Evolutionary conservation across 2,797 vertebrate genomes (phyloP).

Genomic region (Morelia viridis): DNA sequence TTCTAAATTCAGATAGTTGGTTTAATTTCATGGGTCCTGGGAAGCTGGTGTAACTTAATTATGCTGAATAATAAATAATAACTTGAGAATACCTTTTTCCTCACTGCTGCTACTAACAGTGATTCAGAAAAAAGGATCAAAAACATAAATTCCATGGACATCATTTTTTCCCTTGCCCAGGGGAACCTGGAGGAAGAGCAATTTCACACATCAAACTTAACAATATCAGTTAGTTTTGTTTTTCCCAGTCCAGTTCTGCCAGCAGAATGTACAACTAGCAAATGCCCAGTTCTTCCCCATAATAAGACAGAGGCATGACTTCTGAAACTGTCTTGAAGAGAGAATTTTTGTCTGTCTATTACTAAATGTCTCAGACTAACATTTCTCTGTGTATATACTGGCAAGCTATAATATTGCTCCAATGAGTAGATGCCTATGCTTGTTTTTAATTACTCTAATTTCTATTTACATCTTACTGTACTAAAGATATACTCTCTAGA

Average conservation of each 20-base stretch:
- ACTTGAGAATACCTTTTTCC: background rate
- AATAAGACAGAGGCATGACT: background rate
- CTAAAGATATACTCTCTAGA: background rate
- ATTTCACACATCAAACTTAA: background rate
- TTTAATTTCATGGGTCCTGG: constrained; percentile 4
- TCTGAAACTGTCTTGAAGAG: background rate
- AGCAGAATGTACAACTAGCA: background rate
- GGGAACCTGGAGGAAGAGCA: background rate
- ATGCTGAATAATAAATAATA: constrained; percentile 5
- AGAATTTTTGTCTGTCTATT: background rate
- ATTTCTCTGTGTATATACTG: background rate
- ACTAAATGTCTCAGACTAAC: background rate
- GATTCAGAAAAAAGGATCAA: background rate
- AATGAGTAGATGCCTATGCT: background rate
- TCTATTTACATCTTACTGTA: background rate
- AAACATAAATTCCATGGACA: background rate
- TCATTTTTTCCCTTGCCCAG: background rate
- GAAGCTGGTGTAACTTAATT: background rate
- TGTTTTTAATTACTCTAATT: background rate
- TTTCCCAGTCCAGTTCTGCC: background rate
- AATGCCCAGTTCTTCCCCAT: background rate
- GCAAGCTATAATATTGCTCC: background rate
- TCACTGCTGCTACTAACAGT: background rate
- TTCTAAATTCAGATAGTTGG: background rate
- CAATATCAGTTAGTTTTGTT: background rate